phyloP scores from a whole-genome alignment of 92 coral and sea anemone genomes.

The Epizoanthus scotinus region DNA sequence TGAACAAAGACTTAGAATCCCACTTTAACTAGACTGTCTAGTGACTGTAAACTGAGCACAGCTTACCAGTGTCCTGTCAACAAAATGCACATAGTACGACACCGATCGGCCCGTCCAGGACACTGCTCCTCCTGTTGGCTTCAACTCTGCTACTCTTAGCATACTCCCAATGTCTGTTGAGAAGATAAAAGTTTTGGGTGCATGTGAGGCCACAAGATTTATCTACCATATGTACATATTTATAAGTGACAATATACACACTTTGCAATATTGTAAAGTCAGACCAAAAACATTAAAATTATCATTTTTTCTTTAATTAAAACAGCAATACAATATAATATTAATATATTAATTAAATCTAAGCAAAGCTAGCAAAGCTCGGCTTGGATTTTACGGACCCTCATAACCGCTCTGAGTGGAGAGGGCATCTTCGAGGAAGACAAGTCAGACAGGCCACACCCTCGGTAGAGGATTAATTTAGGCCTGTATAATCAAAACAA shows the following conservation, averaged over 20 bases:
- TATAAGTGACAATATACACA: neutral
- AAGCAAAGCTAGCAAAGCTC: too few species aligned
- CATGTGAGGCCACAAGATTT: neutral
- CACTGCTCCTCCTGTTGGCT: conserved; percentile 94
- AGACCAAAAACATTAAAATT: neutral
- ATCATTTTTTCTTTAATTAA: neutral
- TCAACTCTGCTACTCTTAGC: conserved; percentile 84
- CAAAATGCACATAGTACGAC: conserved; percentile 91
- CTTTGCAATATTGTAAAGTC: neutral
- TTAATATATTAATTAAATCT: too few species aligned
- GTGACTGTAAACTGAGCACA: neutral
- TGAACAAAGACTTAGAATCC: too few species aligned
- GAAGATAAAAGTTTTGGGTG: neutral
- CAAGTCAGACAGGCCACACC: too few species aligned
- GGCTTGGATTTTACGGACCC: too few species aligned
- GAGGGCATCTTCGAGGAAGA: too few species aligned
- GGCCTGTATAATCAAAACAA: too few species aligned
- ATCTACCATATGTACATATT: neutral
- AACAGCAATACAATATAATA: too few species aligned
- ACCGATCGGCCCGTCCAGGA: conserved; percentile 99
- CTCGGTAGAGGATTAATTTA: too few species aligned
- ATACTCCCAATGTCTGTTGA: conserved; percentile 91
- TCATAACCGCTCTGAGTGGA: too few species aligned
- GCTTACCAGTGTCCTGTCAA: conserved; percentile 92
- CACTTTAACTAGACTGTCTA: neutral